These are phyloP conservation scores for Hypomecis punctinalis DNA, from an alignment of 2,888 invertebrate genomes.

Conservation along the genomic window DNA sequence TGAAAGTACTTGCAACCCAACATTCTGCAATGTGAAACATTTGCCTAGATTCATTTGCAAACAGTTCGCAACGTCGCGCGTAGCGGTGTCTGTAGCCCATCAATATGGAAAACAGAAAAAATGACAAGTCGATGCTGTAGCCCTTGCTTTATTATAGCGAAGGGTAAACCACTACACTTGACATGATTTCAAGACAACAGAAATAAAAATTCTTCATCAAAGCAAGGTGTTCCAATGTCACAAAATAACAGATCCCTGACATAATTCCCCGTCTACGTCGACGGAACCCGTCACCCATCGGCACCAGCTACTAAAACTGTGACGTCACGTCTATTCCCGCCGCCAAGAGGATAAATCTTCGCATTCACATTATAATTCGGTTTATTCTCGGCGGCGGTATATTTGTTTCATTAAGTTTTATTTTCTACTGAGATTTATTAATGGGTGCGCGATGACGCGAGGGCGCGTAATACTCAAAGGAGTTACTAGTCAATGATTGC, in stretches of 20 bases:
- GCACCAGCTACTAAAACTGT: not conserved
- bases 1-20: too few species aligned
- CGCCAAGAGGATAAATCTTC: constrained; percentile 1
- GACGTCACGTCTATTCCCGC: constrained; percentile 22
- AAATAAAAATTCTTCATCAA: not conserved
- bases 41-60: too few species aligned
- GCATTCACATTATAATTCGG: constrained; percentile 10
- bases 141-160: too few species aligned
- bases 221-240: not conserved
- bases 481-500: not conserved
- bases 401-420: constrained; percentile 41
- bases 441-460: constrained; percentile 2
- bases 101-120: too few species aligned
- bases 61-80: too few species aligned
- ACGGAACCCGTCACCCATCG: constrained; percentile 3
- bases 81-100: too few species aligned
- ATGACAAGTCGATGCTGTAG: too few species aligned
- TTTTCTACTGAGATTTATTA: constrained; percentile 21
- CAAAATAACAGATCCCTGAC: constrained; percentile 5
- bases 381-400: constrained; percentile 21
- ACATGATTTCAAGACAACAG: not conserved
- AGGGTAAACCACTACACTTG: too few species aligned
- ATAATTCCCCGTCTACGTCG: not conserved
- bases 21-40: too few species aligned
- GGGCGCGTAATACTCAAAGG: not conserved